Conservation (phyloP, 2,797 vertebrate species). For the Catostomus latipinnis region DNA sequence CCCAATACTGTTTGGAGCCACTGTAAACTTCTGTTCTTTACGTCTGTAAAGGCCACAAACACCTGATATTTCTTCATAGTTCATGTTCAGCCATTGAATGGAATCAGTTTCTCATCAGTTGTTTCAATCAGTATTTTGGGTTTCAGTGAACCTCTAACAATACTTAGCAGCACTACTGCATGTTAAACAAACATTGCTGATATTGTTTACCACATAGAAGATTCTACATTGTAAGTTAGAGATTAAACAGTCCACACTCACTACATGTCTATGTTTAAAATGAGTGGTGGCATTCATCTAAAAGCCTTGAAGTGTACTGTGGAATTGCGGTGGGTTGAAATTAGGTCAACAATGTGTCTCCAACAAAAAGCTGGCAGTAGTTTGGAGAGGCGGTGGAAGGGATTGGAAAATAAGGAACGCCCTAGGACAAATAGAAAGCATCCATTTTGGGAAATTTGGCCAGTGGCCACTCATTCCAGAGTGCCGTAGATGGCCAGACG, state of each 20-base stretch:
- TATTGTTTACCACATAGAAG: background rate
- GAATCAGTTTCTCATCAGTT: no score
- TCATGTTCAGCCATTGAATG: no score
- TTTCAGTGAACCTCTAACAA: background rate
- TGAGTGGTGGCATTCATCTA: background rate
- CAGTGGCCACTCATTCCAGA: background rate
- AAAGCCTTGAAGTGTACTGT: slow-evolving; percentile 52
- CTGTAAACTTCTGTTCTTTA: background rate
- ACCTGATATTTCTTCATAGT: no score
- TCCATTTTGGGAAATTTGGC: background rate
- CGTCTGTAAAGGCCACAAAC: no score
- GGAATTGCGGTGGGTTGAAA: slow-evolving; percentile 62
- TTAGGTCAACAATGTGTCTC: slow-evolving; percentile 59
- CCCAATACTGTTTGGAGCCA: no score
- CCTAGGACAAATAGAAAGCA: background rate
- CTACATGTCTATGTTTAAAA: background rate
- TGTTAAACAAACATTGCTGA: background rate
- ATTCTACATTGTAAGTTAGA: background rate
- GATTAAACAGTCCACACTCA: slow-evolving; percentile 14
- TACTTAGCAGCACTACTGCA: background rate
- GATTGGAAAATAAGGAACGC: slow-evolving; percentile 47
- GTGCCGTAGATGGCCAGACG: background rate
- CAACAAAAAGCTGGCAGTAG: slow-evolving; percentile 62
- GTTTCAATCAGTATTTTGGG: no score
- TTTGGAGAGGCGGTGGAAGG: slow-evolving; percentile 33